A percentile compares a stretch with the other conserved stretches of the same genome.
Conservation (phyloP, 2,888 invertebrate genomes). For the Gisinianus flammeolus region DNA sequence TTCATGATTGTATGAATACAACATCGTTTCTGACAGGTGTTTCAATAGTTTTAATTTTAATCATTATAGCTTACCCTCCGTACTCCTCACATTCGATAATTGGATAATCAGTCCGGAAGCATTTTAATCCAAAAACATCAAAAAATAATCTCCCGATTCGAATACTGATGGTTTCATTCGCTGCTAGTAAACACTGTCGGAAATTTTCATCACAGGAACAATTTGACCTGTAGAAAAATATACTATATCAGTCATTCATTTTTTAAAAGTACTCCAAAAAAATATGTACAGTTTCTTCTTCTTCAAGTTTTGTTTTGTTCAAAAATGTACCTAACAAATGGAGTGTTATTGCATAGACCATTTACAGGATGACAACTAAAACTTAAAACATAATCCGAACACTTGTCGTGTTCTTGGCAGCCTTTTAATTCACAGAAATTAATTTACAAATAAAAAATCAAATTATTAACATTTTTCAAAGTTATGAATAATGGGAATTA, state of each 20-base stretch:
- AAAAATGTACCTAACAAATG: slow-evolving; percentile 66
- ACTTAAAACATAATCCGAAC: slow-evolving; percentile 47
- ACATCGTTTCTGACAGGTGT: not conserved
- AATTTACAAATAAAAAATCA: too few relatives aligned
- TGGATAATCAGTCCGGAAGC: slow-evolving; percentile 68
- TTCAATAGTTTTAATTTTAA: not conserved
- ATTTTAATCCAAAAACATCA: slow-evolving; percentile 75
- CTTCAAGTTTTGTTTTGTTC: slow-evolving; percentile 39
- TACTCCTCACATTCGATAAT: slow-evolving; percentile 52
- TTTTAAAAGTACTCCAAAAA: not conserved
- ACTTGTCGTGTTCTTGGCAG: slow-evolving; percentile 70
- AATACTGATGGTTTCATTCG: slow-evolving; percentile 73
- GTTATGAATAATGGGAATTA: not conserved
- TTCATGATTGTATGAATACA: not conserved
- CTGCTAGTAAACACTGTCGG: slow-evolving; percentile 71
- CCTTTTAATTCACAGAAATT: not conserved
- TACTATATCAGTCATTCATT: slow-evolving; percentile 2
- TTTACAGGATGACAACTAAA: slow-evolving; percentile 60
- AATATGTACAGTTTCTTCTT: slow-evolving; percentile 7
- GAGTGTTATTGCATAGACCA: slow-evolving; percentile 73
- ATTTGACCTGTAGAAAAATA: slow-evolving; percentile 67
- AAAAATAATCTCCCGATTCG: slow-evolving; percentile 76
- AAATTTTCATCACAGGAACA: slow-evolving; percentile 78
- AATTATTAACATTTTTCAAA: too few relatives aligned
- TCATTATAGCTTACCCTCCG: slow-evolving; percentile 51